phyloP scores from a whole-genome alignment of 2,113 vertebrate genomes.

The Osmerus mordax region DNA sequence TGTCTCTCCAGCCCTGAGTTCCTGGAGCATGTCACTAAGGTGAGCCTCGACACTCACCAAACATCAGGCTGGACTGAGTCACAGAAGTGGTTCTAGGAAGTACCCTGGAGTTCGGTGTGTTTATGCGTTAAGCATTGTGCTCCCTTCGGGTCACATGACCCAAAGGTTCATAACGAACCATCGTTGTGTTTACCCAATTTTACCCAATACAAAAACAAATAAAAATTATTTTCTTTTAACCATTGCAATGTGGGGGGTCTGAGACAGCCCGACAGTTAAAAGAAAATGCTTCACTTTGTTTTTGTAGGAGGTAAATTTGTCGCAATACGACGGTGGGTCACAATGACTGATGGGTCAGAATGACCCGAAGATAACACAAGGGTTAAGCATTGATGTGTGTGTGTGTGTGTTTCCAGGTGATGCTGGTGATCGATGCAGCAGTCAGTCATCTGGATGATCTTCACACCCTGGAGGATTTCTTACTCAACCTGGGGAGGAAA shows the following conservation, averaged over 20 bases:
- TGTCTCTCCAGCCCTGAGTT: conserved; percentile 88
- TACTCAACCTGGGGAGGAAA: conserved; percentile 85
- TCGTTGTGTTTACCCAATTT: no score
- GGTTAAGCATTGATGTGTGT: neutral
- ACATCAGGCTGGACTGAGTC: neutral
- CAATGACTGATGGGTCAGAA: no score
- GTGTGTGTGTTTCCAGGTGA: conserved; percentile 75
- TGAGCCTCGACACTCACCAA: conserved; percentile 61
- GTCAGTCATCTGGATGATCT: conserved; percentile 89
- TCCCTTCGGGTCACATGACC: no score
- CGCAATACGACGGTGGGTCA: no score
- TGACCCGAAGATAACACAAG: no score
- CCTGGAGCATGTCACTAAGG: conserved; percentile 91
- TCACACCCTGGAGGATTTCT: conserved; percentile 83
- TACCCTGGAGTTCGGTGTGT: neutral
- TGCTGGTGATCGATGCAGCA: conserved; percentile 91
- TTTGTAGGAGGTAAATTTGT: no score
- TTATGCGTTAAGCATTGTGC: neutral
- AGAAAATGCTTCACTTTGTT: no score
- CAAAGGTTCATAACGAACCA: no score
- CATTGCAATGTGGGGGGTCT: no score
- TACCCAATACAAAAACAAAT: no score
- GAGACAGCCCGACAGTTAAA: no score
- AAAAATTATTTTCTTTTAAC: no score
- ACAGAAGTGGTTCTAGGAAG: neutral